Evolutionary conservation across 2,113 vertebrate species (phyloP).

Genomic region (Aegotheles bennettii): DNA sequence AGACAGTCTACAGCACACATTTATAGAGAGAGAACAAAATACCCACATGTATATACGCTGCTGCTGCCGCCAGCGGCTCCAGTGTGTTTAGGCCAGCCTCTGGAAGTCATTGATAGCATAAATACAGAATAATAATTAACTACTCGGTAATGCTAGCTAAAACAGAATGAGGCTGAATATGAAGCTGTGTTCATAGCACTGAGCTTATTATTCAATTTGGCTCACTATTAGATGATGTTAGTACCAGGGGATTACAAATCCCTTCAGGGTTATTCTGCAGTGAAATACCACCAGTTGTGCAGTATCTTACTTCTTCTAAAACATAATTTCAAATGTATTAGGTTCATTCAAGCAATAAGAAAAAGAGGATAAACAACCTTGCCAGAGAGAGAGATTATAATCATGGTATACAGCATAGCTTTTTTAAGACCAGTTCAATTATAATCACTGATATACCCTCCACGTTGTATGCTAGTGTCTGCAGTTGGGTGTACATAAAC

Average conservation of each 20-base stretch:
- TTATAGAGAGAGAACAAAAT: neutral
- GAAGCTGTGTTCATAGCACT: neutral
- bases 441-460: neutral
- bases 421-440: neutral
- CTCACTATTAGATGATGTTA: neutral
- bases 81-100: neutral
- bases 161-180: neutral
- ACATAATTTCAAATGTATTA: neutral
- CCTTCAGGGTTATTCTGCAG: constrained; percentile 15
- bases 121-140: constrained; percentile 21
- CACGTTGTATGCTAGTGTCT: neutral
- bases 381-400: neutral
- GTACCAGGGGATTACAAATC: constrained; percentile 21
- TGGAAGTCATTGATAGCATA: neutral
- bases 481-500: neutral
- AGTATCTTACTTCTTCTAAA: neutral
- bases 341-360: constrained; percentile 9
- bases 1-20: neutral
- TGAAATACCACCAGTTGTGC: constrained; percentile 4
- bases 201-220: constrained; percentile 17
- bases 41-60: neutral
- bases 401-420: accelerated
- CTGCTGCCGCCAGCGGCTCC: neutral
- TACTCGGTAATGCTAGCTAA: neutral
- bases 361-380: neutral